phyloP scores from a whole-genome alignment of 2,797 vertebrate species.

The Amblyopsis hoosieri region DNA sequence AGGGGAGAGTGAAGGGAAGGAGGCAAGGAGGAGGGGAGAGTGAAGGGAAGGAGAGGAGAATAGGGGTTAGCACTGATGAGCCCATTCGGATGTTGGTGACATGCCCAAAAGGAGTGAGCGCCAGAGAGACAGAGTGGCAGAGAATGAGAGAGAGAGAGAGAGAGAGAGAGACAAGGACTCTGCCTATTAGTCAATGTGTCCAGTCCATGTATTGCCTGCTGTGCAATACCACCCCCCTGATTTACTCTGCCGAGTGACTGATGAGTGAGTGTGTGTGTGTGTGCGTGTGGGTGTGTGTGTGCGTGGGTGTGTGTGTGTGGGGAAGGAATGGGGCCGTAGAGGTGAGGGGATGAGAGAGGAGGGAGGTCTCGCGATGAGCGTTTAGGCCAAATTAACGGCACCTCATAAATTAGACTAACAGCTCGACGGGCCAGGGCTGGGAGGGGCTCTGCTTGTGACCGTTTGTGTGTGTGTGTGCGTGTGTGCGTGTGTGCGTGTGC shows the following conservation, averaged over 20 bases:
- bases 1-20: background rate
- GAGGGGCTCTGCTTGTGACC: slow-evolving; percentile 30
- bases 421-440: slow-evolving; percentile 51
- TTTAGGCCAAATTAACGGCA: slow-evolving; percentile 79
- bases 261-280: slow-evolving; percentile 63
- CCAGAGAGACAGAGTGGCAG: slow-evolving; percentile 7
- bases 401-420: slow-evolving; percentile 80
- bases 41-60: slow-evolving; percentile 1
- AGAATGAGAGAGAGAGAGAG: slow-evolving; percentile 47
- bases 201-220: slow-evolving; percentile 77
- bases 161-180: slow-evolving; percentile 63
- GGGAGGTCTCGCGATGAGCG: slow-evolving; percentile 72
- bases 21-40: background rate
- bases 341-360: slow-evolving; percentile 59
- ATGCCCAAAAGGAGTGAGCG: slow-evolving; percentile 32
- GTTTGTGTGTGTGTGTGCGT: background rate
- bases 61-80: slow-evolving; percentile 22
- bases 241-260: slow-evolving; percentile 76
- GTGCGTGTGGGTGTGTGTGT: slow-evolving; percentile 56
- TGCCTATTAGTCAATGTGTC: slow-evolving; percentile 78
- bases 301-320: slow-evolving; percentile 60
- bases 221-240: slow-evolving; percentile 78
- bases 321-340: slow-evolving; percentile 55
- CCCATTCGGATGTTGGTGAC: slow-evolving; percentile 58
- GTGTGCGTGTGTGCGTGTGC: slow-evolving; percentile 8